Conservation (phyloP, 2,888 invertebrate species). For the Euproctis similis region DNA sequence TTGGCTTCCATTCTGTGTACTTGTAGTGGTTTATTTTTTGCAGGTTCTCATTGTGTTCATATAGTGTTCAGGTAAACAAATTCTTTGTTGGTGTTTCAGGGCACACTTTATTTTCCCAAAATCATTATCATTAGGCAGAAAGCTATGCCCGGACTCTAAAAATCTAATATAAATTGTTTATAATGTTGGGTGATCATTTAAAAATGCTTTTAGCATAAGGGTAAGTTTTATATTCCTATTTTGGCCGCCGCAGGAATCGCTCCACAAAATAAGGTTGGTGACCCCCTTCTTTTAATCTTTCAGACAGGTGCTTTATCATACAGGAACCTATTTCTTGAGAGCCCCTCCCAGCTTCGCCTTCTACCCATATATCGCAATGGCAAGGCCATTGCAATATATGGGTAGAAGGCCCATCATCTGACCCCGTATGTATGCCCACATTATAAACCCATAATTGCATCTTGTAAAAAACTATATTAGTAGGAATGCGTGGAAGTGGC, state of each 20-base stretch:
- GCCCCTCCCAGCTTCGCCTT: constrained; percentile 14
- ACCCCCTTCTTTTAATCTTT: constrained; percentile 7
- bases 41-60: neutral
- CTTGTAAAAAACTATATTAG: constrained; percentile 9
- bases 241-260: constrained; percentile 3
- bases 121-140: constrained; percentile 4
- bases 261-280: neutral
- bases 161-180: constrained; percentile 6
- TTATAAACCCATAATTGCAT: constrained; percentile 10
- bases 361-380: constrained; percentile 12
- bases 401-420: constrained; percentile 9
- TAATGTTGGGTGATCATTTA: constrained; percentile 14
- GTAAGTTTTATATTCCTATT: constrained; percentile 6
- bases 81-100: neutral
- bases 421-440: constrained; percentile 9
- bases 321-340: constrained; percentile 13
- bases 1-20: neutral
- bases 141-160: constrained; percentile 8
- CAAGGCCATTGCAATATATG: no score
- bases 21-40: neutral
- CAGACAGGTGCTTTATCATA: constrained; percentile 7
- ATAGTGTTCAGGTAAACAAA: neutral
- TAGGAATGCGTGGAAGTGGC: constrained; percentile 9
- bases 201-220: constrained; percentile 15
- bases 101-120: neutral